Percentiles rank a stretch among this genome's conserved stretches.
phyloP scores from a whole-genome alignment of 2,888 invertebrate species.

The Euclidia mi region DNA sequence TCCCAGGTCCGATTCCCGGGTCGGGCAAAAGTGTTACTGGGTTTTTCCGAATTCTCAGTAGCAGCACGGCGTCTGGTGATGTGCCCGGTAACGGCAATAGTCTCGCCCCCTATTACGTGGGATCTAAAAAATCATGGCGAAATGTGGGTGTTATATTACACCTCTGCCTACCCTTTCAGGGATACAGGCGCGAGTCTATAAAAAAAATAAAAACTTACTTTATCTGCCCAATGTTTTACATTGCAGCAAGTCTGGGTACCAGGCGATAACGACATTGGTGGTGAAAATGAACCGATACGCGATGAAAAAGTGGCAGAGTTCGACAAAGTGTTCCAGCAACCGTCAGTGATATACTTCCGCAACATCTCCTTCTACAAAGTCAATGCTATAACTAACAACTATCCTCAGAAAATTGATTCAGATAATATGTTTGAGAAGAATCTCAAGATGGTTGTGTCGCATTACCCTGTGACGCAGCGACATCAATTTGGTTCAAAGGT shows the following conservation, averaged over 20 bases:
- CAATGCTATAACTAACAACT: slow-evolving; percentile 92
- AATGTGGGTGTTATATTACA: too few species aligned
- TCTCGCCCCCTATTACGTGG: too few species aligned
- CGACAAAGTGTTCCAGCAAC: slow-evolving; percentile 93
- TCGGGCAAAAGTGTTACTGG: too few species aligned
- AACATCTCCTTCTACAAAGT: slow-evolving; percentile 94
- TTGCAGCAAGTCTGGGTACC: slow-evolving; percentile 95
- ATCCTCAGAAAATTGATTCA: slow-evolving; percentile 83
- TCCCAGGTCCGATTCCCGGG: too few species aligned
- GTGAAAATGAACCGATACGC: slow-evolving; percentile 94
- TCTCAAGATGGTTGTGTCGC: slow-evolving; percentile 92
- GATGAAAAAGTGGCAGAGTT: slow-evolving; percentile 93
- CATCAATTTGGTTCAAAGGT: slow-evolving; percentile 81
- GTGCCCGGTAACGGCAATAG: too few species aligned
- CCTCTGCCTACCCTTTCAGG: too few species aligned
- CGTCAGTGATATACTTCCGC: slow-evolving; percentile 90
- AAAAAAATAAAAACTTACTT: too few species aligned
- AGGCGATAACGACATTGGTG: slow-evolving; percentile 99
- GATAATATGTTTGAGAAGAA: slow-evolving; percentile 74
- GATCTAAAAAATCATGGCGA: too few species aligned
- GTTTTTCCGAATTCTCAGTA: too few species aligned
- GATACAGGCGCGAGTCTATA: too few species aligned
- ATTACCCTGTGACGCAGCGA: slow-evolving; percentile 91
- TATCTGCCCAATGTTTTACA: not conserved
- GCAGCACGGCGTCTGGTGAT: too few species aligned